Base-by-base conservation (phyloP, 2,888 invertebrate species). In the Orthosia incerta region DNA sequence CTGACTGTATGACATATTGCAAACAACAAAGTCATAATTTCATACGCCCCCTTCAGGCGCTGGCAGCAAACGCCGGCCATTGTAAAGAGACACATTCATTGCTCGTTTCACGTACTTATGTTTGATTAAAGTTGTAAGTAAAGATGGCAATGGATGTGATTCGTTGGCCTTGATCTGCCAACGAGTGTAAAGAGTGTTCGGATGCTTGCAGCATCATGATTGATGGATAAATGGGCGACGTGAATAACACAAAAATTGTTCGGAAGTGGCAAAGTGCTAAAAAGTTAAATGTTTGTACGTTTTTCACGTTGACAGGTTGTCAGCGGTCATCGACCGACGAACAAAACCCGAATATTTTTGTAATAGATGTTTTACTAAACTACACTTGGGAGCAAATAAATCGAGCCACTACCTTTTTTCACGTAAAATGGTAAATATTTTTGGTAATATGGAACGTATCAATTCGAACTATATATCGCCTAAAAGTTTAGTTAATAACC, bases 21-120 rank as follows among this genome's bases (percentile, higher is more conserved):
- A 53, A 64, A 71, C 62, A 78, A 82, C 66, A 82, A 79, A 79
- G 26, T 83, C 71, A 78, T 79, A 71, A 64, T 56, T 82, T 67
- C 46, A 60, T 48, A 65, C 68, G 77, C 68, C 76, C 31, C 55
- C 39, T 66, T 59, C 71, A 20, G 48, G 20, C n/a, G 51, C 59
- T 77, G 83, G 59, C 71, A 71, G 62, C 63, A 4, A 64, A 60
- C 46, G 26, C 50, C 16, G 48, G 31, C 13, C 20, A 51, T 62
- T 61, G 59, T 23, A 50, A 15, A 20, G 15, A 56, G n/a, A 20
- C 57, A 26, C 31, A 59, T 70, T 26, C 79, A 82, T 78, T 78
- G 51, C 83, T 64, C 57, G 45, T 59, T 60, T 56, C 51, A 48
- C 55, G 48, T 45, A 53, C 39, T 48, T 56, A 50, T 45, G 13